Evolutionary conservation across 1,140 invertebrate species (phyloP), one percentile per base, ranked within the genome.

Genomic region (Eupeodes corollae): DNA sequence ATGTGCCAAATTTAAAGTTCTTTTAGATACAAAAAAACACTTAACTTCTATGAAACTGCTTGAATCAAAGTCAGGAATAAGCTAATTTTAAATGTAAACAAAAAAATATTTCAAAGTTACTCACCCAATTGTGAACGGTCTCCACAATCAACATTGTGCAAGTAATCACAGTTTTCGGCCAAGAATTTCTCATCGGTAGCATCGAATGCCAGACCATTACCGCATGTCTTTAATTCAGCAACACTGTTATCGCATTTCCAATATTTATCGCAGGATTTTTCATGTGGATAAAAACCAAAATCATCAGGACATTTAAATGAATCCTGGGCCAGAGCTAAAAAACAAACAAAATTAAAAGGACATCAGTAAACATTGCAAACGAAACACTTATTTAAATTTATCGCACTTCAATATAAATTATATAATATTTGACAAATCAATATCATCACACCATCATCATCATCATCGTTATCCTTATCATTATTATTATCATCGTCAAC

Each of bases 121-220:
- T 76, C 61, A 86, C 84, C 88, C 51, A 91, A 73, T 63, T 91
- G 84, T 52, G 80, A 71, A 57, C 91, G 83, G 38, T 90, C 86
- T 13, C 88, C 88, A 66, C 91, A 94, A 55, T 94, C 88, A n/a
- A 94, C 90, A 56, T 93, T 93, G 75, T 94, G 89, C 49, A 91
- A 77, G 73, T 94, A 94, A 69, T 93, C 91, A 57, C 91, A 95
- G 75, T 94, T 94, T 67, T 95, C 91, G 39, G 86, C 89, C 54
- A 91, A 73, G 74, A 83, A 91, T 74, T 92, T 91, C 39, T 79
- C 76, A 70, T 94, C 91, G 14, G 79, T 75, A 49, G 89, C 81
- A 67, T 92, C 90, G 69, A 95, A 95, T 45, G 90, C 90, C 31
- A 95, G 76, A 39, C 91, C 91, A 62, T 95, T 95, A 35, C 91